phyloP scores from a whole-genome alignment of 2,113 vertebrate genomes.

The Helogale parvula region DNA sequence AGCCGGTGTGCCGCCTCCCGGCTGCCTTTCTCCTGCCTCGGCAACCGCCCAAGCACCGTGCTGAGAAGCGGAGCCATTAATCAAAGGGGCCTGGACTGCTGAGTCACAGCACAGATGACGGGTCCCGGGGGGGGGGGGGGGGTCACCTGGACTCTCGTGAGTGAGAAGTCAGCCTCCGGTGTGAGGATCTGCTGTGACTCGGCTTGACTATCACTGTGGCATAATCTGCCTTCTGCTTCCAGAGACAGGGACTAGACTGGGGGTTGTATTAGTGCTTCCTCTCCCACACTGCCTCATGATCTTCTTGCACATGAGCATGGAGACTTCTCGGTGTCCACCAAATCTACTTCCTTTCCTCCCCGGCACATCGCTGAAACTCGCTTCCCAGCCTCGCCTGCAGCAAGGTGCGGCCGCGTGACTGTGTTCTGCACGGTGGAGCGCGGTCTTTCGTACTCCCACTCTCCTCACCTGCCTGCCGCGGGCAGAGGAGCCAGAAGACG shows the following conservation, averaged over 20 bases:
- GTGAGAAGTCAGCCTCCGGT: neutral
- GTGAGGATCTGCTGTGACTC: fast-evolving
- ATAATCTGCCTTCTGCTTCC: neutral
- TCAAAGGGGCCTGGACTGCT: neutral
- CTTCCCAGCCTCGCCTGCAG: neutral
- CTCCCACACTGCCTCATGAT: fast-evolving
- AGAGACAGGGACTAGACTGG: fast-evolving
- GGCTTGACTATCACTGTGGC: fast-evolving
- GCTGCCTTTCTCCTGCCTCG: fast-evolving
- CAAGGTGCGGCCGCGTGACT: neutral
- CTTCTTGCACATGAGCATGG: neutral
- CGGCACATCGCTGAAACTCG: too few species aligned
- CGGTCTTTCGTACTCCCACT: neutral
- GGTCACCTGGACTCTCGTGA: too few species aligned
- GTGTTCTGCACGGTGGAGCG: fast-evolving
- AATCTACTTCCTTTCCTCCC: neutral
- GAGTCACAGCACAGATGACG: neutral
- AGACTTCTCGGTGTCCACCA: neutral
- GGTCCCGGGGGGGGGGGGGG: neutral
- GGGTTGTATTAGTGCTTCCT: fast-evolving
- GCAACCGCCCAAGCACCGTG: neutral
- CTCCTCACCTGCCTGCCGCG: neutral
- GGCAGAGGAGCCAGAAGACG: too few species aligned
- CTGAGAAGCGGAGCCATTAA: neutral
- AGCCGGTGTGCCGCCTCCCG: fast-evolving